phyloP scores from a whole-genome alignment of 1,140 invertebrate species.

The Formica selysi region DNA sequence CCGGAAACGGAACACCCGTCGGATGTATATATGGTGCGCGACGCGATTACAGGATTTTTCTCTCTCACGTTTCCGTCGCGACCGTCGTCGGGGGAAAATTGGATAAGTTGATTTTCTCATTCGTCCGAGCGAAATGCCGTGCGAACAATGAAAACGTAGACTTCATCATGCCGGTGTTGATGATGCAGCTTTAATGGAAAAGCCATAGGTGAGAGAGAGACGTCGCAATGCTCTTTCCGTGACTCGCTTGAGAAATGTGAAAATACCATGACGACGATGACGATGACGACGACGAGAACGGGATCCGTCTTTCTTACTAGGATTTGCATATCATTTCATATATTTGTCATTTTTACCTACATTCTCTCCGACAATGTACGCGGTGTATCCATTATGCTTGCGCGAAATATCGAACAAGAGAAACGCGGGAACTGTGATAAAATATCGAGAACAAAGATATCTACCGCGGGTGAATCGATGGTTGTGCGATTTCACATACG shows the following conservation, averaged over 20 bases:
- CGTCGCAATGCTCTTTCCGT: background rate
- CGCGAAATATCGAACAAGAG: constrained; percentile 39
- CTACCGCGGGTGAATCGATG: constrained; percentile 15
- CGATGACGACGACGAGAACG: background rate
- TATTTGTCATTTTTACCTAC: constrained; percentile 60
- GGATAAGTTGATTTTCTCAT: constrained; percentile 43
- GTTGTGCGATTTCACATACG: background rate
- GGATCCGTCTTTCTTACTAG: constrained; percentile 35
- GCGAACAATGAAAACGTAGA: constrained; percentile 48
- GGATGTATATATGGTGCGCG: constrained; percentile 24
- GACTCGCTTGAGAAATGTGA: constrained; percentile 51
- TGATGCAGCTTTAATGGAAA: constrained; percentile 58
- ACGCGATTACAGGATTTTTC: constrained; percentile 57
- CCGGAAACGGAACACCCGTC: constrained; percentile 26
- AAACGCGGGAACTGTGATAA: background rate
- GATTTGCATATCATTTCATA: constrained; percentile 50
- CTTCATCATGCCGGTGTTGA: constrained; percentile 38
- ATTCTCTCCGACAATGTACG: constrained; percentile 38
- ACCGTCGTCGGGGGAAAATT: constrained; percentile 32
- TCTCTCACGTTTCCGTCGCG: constrained; percentile 35
- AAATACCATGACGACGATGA: background rate
- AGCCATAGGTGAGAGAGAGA: constrained; percentile 39
- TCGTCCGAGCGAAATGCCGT: constrained; percentile 11
- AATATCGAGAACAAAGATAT: constrained; percentile 14
- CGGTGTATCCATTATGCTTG: constrained; percentile 34